A percentile compares a stretch with the other conserved stretches of the same genome.
These are phyloP conservation scores for Amazonetta brasiliensis DNA, from an alignment of 2,797 vertebrate species.

Conservation along the genomic window DNA sequence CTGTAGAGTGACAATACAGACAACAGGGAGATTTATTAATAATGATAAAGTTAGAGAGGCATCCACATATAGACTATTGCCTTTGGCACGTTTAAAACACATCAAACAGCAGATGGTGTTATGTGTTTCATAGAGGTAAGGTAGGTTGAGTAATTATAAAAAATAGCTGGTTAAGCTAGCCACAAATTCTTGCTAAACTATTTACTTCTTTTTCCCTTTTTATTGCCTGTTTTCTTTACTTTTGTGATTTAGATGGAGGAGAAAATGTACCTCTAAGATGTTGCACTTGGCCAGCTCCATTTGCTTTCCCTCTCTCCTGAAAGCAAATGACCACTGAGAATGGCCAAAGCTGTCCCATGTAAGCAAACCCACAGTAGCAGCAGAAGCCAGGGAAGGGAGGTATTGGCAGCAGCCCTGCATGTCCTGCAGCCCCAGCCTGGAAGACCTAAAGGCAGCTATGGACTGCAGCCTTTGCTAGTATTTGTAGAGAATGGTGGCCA, in stretches of 20 bases:
- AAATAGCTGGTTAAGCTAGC: background rate
- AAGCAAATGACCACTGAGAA: background rate
- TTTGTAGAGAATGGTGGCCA: background rate
- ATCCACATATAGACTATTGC: background rate
- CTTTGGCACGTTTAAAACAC: background rate
- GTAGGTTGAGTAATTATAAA: background rate
- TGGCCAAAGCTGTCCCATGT: background rate
- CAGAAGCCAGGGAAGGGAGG: background rate
- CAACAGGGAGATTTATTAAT: constrained; percentile 7
- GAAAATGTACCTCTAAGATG: background rate
- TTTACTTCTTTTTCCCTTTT: background rate
- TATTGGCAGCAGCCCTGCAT: background rate
- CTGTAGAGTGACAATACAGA: background rate
- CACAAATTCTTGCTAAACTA: constrained; percentile 11
- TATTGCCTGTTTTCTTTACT: background rate
- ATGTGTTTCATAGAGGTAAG: background rate
- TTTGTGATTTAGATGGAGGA: background rate
- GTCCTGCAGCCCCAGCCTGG: background rate
- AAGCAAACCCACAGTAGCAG: background rate
- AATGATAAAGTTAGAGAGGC: background rate
- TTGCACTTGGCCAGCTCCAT: background rate
- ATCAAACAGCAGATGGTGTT: background rate
- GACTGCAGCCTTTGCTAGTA: background rate
- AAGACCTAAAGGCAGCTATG: background rate
- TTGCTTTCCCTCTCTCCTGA: background rate